phyloP scores from a whole-genome alignment of 2,113 vertebrate species.

The Tretioscincus oriximinensis region DNA sequence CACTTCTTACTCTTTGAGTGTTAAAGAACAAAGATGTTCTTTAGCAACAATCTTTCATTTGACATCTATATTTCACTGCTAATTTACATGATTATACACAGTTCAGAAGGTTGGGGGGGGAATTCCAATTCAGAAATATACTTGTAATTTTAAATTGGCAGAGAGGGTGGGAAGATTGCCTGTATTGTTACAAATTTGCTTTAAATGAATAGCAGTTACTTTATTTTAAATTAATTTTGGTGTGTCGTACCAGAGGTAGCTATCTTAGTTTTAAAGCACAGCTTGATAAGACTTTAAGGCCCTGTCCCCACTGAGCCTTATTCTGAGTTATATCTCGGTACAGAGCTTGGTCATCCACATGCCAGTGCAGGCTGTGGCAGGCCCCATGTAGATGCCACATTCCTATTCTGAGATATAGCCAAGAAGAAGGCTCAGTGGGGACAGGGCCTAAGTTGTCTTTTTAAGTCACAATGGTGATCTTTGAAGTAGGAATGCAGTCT shows the following conservation, averaged over 20 bases:
- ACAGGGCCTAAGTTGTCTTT: no score
- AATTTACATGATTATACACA: slow-evolving; percentile 57
- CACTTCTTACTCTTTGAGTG: slow-evolving; percentile 56
- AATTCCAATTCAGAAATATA: slow-evolving; percentile 48
- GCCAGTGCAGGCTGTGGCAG: no score
- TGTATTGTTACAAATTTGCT: slow-evolving; percentile 39
- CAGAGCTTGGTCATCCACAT: no score
- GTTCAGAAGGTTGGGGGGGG: slow-evolving; percentile 32
- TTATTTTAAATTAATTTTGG: slow-evolving; percentile 58
- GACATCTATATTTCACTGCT: slow-evolving; percentile 46
- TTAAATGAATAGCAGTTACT: slow-evolving; percentile 30
- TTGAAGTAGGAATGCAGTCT: slow-evolving; percentile 15
- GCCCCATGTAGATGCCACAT: no score
- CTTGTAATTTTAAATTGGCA: slow-evolving; percentile 44
- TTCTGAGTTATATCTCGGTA: no score
- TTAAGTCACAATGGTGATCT: slow-evolving; percentile 27
- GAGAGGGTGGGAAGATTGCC: slow-evolving; percentile 26
- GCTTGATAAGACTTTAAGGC: slow-evolving; percentile 45
- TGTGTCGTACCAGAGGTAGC: slow-evolving; percentile 31
- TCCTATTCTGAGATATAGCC: no score
- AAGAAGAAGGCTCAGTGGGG: no score
- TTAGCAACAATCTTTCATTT: slow-evolving; percentile 51
- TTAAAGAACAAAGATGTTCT: slow-evolving; percentile 42
- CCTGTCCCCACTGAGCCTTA: no score
- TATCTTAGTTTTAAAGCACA: slow-evolving; percentile 40